A percentile compares a stretch with the other conserved stretches of the same genome.
phyloP scores from a whole-genome alignment of 2,888 invertebrate species.

The Eugnorisma glareosa region DNA sequence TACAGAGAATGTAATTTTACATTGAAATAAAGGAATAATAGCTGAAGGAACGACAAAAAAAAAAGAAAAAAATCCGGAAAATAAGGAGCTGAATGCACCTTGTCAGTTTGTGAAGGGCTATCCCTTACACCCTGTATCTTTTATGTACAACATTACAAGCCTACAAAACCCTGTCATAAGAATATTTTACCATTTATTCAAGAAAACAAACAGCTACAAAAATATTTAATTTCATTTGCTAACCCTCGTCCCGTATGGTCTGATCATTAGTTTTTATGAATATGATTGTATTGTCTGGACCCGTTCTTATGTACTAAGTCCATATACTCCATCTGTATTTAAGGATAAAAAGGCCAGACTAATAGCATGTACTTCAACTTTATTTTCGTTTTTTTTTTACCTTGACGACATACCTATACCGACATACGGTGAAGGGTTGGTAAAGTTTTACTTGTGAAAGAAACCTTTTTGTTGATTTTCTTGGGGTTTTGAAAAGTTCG shows the following conservation, averaged over 20 bases:
- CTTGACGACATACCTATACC: slow-evolving; percentile 8
- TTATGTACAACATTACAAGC: background rate
- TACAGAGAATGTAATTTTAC: no score
- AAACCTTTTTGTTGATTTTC: slow-evolving; percentile 2
- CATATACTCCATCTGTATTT: slow-evolving; percentile 31
- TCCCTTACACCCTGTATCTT: no score
- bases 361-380: slow-evolving; percentile 35
- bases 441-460: background rate
- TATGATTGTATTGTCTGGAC: slow-evolving; percentile 60
- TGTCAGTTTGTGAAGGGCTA: no score
- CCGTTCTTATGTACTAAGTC: slow-evolving; percentile 38
- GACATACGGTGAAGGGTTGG: slow-evolving; percentile 15
- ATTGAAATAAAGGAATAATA: no score
- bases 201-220: background rate
- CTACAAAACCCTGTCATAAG: background rate
- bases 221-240: slow-evolving; percentile 2
- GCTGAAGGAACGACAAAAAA: no score
- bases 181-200: background rate
- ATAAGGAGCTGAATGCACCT: no score
- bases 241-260: slow-evolving; percentile 24
- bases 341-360: slow-evolving; percentile 29
- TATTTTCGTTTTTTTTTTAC: slow-evolving; percentile 41
- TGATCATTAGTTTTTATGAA: slow-evolving; percentile 60
- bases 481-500: no score
- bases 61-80: no score